Evolutionary conservation across 1,140 invertebrate genomes (phyloP), one percentile per base, ranked within the genome.

Genomic region (Lucilia sericata): DNA sequence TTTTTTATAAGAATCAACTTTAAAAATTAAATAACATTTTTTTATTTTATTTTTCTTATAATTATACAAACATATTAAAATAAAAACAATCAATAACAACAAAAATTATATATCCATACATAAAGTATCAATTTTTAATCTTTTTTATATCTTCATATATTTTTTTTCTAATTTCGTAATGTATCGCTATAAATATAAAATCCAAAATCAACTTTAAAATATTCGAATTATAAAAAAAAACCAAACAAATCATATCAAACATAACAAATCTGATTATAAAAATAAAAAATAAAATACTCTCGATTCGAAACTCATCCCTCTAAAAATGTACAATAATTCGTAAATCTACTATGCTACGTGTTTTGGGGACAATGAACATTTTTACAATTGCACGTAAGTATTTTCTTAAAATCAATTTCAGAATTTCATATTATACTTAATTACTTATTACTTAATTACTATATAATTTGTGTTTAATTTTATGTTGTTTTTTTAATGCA

Each of bases 401-500:
- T 12, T 74, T 19, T 42, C 10, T 42, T 42, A 36, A 78, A 78
- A n/a, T 17, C 30, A 42, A 78, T 36, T 36, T 78, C 42, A 42
- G 75, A 78, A 42, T 36, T 42, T 47, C 30, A 78, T 42, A 30
- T 42, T 19, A 78, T 42, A 42, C n/a, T 25, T 74, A 42, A 42
- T 42, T 42, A 42, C n/a, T n/a, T n/a, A n/a, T n/a, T n/a, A n/a
- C n/a, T n/a, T 30, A 30, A 1, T 42, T 42, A 42, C 5, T 42
- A 34, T 34, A 74, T 74, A 12, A 25, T 78, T 78, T 78, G 75
- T 47, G 30, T 78, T 78, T 42, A 34, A 78, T 47, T 78, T 78
- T 78, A 42, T 78, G 42, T 42, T 42, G 42, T 78, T 42, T 10
- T 75, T 34, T 13, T 36, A 78, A n/a, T 78, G 5, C 42, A 42